Conservation (phyloP, 2,888 invertebrate species). For the Archips crataeganus region DNA sequence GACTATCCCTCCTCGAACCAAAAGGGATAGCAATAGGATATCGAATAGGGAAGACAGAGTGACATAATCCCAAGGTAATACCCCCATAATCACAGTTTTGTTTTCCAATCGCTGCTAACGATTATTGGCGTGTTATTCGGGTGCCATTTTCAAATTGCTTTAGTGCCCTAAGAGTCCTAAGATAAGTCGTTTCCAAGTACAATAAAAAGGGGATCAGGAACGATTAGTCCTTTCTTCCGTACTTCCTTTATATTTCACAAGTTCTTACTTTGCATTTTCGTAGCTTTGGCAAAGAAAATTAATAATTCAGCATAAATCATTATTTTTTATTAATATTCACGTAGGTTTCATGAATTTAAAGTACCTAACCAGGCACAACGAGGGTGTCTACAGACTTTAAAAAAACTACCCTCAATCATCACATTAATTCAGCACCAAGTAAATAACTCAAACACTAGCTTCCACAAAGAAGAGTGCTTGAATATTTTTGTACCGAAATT, state of each 20-base stretch:
- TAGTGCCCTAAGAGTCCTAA: constrained; percentile 73
- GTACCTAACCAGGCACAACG: constrained; percentile 14
- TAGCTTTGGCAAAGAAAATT: background rate
- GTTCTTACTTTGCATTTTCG: constrained; percentile 40
- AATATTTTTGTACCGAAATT: constrained; percentile 68
- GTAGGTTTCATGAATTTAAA: constrained; percentile 28
- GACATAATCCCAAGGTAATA: constrained; percentile 68
- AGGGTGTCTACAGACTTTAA: constrained; percentile 32
- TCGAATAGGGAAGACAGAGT: constrained; percentile 58
- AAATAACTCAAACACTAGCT: constrained; percentile 55
- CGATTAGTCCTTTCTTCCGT: constrained; percentile 63
- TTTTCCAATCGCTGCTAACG: constrained; percentile 89
- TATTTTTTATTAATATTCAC: constrained; percentile 38
- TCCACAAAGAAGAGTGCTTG: constrained; percentile 61
- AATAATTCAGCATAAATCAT: constrained; percentile 38
- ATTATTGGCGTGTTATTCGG: constrained; percentile 89
- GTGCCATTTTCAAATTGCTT: constrained; percentile 83
- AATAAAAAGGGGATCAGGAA: constrained; percentile 71
- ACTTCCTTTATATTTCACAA: constrained; percentile 49
- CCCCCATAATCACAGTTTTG: constrained; percentile 88
- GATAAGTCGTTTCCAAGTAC: constrained; percentile 82
- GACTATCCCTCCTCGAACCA: constrained; percentile 69
- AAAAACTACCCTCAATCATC: constrained; percentile 42
- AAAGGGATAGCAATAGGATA: constrained; percentile 63
- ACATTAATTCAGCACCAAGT: constrained; percentile 46